A percentile compares a stretch with the other conserved stretches of the same genome.
These are phyloP conservation scores for Gibbula magus DNA, from an alignment of 2,888 invertebrate genomes.

Conservation along the genomic window DNA sequence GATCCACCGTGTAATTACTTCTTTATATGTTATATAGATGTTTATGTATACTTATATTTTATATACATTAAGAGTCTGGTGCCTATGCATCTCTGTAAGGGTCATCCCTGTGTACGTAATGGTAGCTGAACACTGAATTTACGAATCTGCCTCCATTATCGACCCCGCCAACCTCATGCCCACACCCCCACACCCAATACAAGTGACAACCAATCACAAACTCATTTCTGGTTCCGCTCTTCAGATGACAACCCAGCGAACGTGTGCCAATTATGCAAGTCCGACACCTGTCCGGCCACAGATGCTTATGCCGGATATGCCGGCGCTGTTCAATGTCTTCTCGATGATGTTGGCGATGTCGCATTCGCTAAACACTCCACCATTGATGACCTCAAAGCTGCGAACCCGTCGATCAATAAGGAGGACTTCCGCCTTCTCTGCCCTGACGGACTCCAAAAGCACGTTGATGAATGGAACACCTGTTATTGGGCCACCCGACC, in stretches of 20 bases:
- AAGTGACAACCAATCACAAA: no score
- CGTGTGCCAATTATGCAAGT: conserved; percentile 88
- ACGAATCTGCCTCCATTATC: no score
- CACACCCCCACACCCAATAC: no score
- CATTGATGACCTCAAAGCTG: not conserved
- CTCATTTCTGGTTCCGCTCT: conserved; percentile 25
- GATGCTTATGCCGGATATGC: conserved; percentile 89
- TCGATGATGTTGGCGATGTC: conserved; percentile 87
- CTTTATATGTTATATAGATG: no score
- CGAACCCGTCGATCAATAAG: not conserved
- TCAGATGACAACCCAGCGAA: conserved; percentile 82
- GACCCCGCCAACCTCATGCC: no score
- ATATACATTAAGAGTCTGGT: no score
- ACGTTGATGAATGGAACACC: conserved; percentile 84
- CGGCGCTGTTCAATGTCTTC: conserved; percentile 87
- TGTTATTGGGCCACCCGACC: conserved; percentile 93
- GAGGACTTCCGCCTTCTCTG: conserved; percentile 90
- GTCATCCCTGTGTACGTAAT: no score
- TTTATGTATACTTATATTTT: no score
- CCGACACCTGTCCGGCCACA: conserved; percentile 77
- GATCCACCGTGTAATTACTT: no score
- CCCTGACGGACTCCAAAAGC: conserved; percentile 88
- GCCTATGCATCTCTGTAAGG: no score
- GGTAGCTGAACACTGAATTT: no score
- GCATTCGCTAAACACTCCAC: conserved; percentile 82